These are phyloP conservation scores for Bombus sylvicola DNA, from an alignment of 1,140 invertebrate genomes.

Conservation along the genomic window DNA sequence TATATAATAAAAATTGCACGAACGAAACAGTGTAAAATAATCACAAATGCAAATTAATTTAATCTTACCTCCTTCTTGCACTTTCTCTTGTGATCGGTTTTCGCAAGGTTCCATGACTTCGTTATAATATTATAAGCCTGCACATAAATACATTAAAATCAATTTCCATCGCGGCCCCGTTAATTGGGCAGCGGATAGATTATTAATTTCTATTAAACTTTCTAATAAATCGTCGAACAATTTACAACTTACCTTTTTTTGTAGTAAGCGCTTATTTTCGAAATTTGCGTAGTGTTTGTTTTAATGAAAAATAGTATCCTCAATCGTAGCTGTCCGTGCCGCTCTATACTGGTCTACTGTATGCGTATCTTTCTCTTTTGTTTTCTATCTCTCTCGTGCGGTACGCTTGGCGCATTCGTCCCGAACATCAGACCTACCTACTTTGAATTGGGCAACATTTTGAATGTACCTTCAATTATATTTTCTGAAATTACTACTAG, in stretches of 20 bases:
- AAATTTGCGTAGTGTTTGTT: constrained; percentile 41
- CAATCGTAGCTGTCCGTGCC: constrained; percentile 46
- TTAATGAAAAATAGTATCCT: constrained; percentile 56
- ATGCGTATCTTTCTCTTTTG: constrained; percentile 22
- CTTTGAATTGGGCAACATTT: constrained; percentile 40
- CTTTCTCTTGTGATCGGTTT: constrained; percentile 63
- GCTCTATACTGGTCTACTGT: constrained; percentile 52
- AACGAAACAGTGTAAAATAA: background rate
- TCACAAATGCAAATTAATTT: constrained; percentile 20
- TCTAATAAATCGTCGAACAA: background rate
- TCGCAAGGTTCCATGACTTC: constrained; percentile 70
- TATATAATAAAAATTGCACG: constrained; percentile 39
- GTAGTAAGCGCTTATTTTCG: constrained; percentile 37
- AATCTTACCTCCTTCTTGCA: constrained; percentile 71
- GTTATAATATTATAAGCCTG: constrained; percentile 57
- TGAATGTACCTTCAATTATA: constrained; percentile 15
- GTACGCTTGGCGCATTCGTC: constrained; percentile 40
- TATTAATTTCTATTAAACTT: background rate
- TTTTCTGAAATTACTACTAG: background rate
- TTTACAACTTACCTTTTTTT: constrained; percentile 10
- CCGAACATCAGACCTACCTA: constrained; percentile 37
- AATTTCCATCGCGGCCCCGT: constrained; percentile 29
- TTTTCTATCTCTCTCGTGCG: constrained; percentile 27
- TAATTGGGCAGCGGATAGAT: background rate
- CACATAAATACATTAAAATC: constrained; percentile 54